These are phyloP conservation scores for Cetonia aurata DNA, from an alignment of 2,888 invertebrate genomes.

Conservation along the genomic window DNA sequence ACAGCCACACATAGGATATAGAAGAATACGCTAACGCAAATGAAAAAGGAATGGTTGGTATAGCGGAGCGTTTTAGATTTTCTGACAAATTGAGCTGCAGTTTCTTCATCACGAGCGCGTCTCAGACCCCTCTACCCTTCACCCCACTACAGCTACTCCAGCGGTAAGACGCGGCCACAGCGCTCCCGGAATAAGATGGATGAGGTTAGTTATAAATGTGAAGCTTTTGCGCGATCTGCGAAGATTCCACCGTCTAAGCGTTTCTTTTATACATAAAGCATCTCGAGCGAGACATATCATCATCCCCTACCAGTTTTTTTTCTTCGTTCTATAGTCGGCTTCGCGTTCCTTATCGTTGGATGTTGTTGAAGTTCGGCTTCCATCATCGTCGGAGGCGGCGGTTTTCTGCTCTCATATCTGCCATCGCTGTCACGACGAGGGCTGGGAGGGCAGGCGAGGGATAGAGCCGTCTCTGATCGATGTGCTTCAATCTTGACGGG, in stretches of 20 bases:
- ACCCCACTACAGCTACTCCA: constrained; percentile 46
- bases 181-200: constrained; percentile 66
- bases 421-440: background rate
- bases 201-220: constrained; percentile 71
- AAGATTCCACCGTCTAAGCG: constrained; percentile 63
- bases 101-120: constrained; percentile 52
- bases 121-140: constrained; percentile 39
- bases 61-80: constrained; percentile 67
- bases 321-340: constrained; percentile 45
- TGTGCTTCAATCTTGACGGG: constrained; percentile 57
- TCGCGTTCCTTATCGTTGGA: constrained; percentile 62
- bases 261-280: constrained; percentile 67
- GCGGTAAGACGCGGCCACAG: constrained; percentile 1
- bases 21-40: background rate
- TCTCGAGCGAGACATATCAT: constrained; percentile 56
- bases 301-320: constrained; percentile 53
- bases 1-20: background rate
- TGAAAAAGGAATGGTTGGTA: constrained; percentile 46
- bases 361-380: constrained; percentile 67
- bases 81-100: constrained; percentile 70
- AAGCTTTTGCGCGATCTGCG: constrained; percentile 68
- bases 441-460: background rate
- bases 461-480: constrained; percentile 59
- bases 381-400: constrained; percentile 60
- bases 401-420: constrained; percentile 26